These are phyloP conservation scores for Corticium candelabrum DNA, from an alignment of 37 sponge, comb jelly and placozoan genomes.

Conservation along the genomic window DNA sequence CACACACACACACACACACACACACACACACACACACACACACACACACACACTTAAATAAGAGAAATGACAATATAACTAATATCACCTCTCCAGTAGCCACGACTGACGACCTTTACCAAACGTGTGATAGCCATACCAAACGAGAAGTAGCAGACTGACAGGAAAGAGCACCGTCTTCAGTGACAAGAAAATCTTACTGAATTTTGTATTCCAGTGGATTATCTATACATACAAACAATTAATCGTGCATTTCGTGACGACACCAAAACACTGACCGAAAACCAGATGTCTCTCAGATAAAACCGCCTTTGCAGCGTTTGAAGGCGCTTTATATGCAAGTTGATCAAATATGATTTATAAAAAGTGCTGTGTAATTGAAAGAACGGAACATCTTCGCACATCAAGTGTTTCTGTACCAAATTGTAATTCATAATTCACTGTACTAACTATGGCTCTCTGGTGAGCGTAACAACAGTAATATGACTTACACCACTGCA, in stretches of 20 bases:
- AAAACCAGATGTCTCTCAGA: neutral
- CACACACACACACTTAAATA: too few relatives aligned
- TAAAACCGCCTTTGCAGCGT: neutral
- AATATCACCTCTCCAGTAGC: neutral
- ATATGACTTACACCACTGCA: too few relatives aligned
- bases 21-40: constrained; percentile 5
- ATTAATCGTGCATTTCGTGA: too few relatives aligned
- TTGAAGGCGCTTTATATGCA: neutral
- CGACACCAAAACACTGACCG: too few relatives aligned
- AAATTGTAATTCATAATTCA: too few relatives aligned
- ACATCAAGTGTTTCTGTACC: too few relatives aligned
- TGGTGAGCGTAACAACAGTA: too few relatives aligned
- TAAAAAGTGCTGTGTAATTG: neutral
- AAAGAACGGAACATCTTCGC: neutral
- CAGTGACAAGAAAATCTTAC: neutral
- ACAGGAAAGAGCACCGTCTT: neutral
- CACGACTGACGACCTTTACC: neutral
- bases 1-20: constrained; percentile 2
- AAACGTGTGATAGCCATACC: neutral
- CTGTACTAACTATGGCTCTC: too few relatives aligned
- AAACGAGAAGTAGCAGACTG: neutral
- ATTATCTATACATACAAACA: too few relatives aligned
- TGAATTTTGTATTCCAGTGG: too few relatives aligned
- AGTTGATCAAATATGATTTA: neutral
- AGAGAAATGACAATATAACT: too few relatives aligned